Percentiles rank a stretch among this genome's conserved stretches.
Evolutionary conservation across 2,113 vertebrate species (phyloP).

Genomic region (Ceuthmochares aereus): DNA sequence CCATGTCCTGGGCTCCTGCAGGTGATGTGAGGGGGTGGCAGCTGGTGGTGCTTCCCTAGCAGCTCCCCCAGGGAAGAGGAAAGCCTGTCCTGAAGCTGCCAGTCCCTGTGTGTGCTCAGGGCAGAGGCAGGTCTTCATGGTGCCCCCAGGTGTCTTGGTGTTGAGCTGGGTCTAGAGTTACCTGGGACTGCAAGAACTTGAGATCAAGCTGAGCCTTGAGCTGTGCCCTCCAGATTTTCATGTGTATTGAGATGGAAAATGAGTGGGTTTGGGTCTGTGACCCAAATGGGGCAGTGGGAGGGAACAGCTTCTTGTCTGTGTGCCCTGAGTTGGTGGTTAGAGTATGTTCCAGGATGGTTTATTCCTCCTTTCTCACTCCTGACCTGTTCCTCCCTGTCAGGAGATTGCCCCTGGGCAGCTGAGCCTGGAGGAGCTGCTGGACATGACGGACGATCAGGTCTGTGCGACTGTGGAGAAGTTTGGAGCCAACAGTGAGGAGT

Average conservation of each 20-base stretch:
- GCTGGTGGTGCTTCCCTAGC: rapidly evolving
- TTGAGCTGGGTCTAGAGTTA: too few species aligned
- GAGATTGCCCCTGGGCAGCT: conserved; percentile 88
- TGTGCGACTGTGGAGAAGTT: conserved; percentile 91
- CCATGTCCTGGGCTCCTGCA: rapidly evolving
- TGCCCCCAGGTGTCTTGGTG: too few species aligned
- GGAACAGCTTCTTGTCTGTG: rapidly evolving
- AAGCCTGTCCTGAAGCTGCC: rapidly evolving
- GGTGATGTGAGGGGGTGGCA: rapidly evolving
- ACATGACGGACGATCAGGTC: conserved; percentile 93
- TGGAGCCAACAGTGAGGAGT: conserved; percentile 92
- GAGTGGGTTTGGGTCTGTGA: rapidly evolving
- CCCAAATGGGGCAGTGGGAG: not conserved
- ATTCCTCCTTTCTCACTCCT: not conserved
- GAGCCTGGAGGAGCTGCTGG: conserved; percentile 92
- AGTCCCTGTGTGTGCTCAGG: rapidly evolving
- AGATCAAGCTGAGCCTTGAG: not conserved
- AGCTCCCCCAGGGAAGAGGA: not conserved
- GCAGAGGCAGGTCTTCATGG: not conserved
- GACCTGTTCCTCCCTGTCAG: not conserved
- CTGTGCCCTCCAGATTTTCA: not conserved
- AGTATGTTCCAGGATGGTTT: not conserved
- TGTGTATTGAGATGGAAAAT: not conserved
- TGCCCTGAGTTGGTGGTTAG: rapidly evolving
- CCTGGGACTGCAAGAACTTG: not conserved